Percentiles rank a stretch among this genome's conserved stretches.
Conservation (phyloP, 2,113 vertebrate species). For the Callospermophilus lateralis region DNA sequence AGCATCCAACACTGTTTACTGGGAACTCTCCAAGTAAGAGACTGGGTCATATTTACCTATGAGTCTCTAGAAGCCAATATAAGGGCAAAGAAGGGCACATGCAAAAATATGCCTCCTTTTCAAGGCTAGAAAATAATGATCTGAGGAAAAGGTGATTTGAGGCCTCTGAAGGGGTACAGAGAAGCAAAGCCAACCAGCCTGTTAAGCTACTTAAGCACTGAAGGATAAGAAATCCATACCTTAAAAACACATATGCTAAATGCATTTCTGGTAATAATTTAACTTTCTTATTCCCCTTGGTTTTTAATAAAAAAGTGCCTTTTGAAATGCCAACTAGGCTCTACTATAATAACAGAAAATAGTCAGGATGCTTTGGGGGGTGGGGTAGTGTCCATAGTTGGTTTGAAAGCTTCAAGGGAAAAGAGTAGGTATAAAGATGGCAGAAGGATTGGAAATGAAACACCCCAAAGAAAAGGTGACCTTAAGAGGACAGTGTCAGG, state of each 20-base stretch:
- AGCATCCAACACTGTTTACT: not conserved
- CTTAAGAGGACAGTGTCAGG: not conserved
- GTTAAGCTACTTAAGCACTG: constrained; percentile 52
- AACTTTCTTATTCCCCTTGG: constrained; percentile 49
- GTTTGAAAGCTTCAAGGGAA: not conserved
- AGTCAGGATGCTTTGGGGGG: not conserved
- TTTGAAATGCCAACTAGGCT: constrained; percentile 56
- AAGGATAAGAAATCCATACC: constrained; percentile 62
- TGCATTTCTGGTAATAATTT: constrained; percentile 69
- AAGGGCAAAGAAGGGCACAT: not conserved
- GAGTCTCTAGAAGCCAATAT: not conserved
- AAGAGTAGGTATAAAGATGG: not conserved
- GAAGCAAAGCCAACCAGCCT: constrained; percentile 35
- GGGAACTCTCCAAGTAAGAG: not conserved
- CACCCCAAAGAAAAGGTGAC: not conserved
- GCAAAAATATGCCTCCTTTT: not conserved
- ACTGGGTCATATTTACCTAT: not conserved
- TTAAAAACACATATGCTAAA: constrained; percentile 58
- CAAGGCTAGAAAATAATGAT: constrained; percentile 41
- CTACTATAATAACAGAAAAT: constrained; percentile 59
- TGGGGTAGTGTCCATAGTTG: not conserved
- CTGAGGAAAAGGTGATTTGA: not conserved
- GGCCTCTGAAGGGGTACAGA: constrained; percentile 9
- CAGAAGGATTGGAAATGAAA: not conserved
- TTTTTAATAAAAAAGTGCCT: constrained; percentile 63